Evolutionary conservation across 2,113 vertebrate genomes (phyloP).

Genomic region (Lanius ludovicianus): DNA sequence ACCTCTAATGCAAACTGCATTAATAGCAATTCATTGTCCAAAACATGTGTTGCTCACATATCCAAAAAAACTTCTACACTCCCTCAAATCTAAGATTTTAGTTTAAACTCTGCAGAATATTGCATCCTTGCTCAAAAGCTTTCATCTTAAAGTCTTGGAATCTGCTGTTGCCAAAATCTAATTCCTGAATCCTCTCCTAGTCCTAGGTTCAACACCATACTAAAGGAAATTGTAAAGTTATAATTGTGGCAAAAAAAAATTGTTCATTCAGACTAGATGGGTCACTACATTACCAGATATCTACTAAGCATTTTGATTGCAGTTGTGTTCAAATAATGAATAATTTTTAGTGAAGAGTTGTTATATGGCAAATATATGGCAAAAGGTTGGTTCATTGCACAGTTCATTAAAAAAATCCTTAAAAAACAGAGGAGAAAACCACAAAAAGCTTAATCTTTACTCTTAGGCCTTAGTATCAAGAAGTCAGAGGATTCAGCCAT

Average conservation of each 20-base stretch:
- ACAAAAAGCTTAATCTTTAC: fast-evolving
- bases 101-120: background rate
- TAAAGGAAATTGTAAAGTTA: background rate
- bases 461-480: background rate
- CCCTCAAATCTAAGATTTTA: background rate
- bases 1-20: background rate
- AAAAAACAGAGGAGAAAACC: background rate
- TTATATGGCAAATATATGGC: background rate
- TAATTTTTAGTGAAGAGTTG: background rate
- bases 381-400: background rate
- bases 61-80: background rate
- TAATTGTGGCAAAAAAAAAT: background rate
- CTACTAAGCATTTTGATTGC: background rate
- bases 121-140: background rate
- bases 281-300: background rate
- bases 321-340: background rate
- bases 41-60: background rate
- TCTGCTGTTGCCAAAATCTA: background rate
- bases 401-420: background rate
- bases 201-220: background rate
- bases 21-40: background rate
- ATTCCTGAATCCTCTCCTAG: background rate
- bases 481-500: background rate
- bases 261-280: background rate
- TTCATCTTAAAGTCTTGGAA: background rate